These are phyloP conservation scores for Sinopyrophorus schimmeli DNA, from an alignment of 2,888 invertebrate species.

Conservation along the genomic window DNA sequence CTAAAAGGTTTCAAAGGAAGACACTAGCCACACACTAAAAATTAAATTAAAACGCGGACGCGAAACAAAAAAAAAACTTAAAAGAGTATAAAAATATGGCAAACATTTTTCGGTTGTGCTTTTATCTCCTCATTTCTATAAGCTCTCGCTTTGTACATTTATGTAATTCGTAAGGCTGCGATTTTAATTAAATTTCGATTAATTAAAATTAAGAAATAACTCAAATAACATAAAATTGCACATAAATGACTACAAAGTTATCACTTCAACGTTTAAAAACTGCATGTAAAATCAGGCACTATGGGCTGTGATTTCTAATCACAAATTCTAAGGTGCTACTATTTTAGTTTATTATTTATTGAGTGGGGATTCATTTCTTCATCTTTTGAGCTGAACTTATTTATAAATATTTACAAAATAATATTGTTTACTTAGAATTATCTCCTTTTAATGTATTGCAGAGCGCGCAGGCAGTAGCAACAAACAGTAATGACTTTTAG, in stretches of 20 bases:
- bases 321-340: slow-evolving; percentile 12
- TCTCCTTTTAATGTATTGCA: no score
- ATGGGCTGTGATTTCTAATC: slow-evolving; percentile 47
- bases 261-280: slow-evolving; percentile 35
- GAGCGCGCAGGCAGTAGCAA: no score
- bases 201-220: slow-evolving; percentile 29
- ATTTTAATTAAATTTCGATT: slow-evolving; percentile 19
- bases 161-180: slow-evolving; percentile 24
- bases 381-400: slow-evolving; percentile 16
- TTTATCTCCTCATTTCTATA: slow-evolving; percentile 28
- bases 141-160: slow-evolving; percentile 26
- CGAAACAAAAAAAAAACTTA: not conserved
- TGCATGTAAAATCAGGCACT: slow-evolving; percentile 47
- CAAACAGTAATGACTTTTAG: no score
- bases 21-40: not conserved
- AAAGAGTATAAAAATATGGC: slow-evolving; percentile 18
- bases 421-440: no score
- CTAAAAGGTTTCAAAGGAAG: not conserved
- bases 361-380: no score
- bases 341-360: slow-evolving; percentile 14
- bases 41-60: slow-evolving; percentile 3
- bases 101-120: slow-evolving; percentile 19
- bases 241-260: slow-evolving; percentile 46
- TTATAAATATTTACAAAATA: slow-evolving; percentile 11
- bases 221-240: slow-evolving; percentile 44